Evolutionary conservation across 2,888 invertebrate species (phyloP), one percentile per base, ranked within the genome.

Genomic region (Parnassius orleans): DNA sequence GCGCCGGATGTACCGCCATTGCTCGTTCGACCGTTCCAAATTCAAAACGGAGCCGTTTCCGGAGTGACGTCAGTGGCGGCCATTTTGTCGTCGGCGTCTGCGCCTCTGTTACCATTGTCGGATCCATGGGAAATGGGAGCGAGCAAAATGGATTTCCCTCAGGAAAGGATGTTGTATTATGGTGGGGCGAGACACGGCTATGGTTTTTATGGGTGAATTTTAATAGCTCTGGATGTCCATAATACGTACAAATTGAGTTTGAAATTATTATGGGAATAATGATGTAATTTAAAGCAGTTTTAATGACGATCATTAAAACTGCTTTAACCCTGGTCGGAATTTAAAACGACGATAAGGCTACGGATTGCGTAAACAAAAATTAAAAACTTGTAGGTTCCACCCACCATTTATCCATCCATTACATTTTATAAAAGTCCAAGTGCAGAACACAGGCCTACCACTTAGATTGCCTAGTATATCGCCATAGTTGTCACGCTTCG

Each of bases 21-120:
- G 77, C 76, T 80, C 84, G 83, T 83, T 83, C 87, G 90, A 91
- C 90, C 90, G 89, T 90, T 87, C 88, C 84, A 85, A 91, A 91
- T 90, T 90, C 88, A 89, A 90, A 89, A 90, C 90, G 90, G 90
- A 90, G 90, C 79, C 80, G 83, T 84, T 90, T 90, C 90, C 90
- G 90, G 88, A 80, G 84, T 88, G 88, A 89, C 89, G 89, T 90
- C 89, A 89, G 67, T 78, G 69, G 65, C 73, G 65, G 74, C 74
- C 74, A 74, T 75, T 74, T 75, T 74, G 73, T 86, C 84, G 83
- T 74, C 78, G 79, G 82, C 84, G 83, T 79, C 78, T 78, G 84
- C 78, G 72, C 57, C 66, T 68, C 64, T 57, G 57, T 46, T 53
- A 48, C 65, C 70, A 77, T 75, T 81, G 81, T 82, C 73, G 76